A percentile compares a stretch with the other conserved stretches of the same genome.
phyloP scores from a whole-genome alignment of 2,888 invertebrate genomes.

The Leptinotarsa peninsularis region DNA sequence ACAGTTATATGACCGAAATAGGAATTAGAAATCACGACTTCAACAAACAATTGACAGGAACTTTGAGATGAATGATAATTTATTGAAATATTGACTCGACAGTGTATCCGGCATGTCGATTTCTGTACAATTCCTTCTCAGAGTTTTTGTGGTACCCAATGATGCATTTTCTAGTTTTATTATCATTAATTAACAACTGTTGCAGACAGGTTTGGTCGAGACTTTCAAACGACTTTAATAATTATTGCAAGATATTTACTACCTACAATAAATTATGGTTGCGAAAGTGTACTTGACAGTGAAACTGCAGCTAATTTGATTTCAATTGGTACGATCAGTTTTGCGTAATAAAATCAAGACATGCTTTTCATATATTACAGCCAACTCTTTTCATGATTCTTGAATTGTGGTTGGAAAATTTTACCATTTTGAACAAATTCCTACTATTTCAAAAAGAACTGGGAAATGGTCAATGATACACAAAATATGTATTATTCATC shows the following conservation, averaged over 20 bases:
- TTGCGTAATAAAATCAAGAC: not conserved
- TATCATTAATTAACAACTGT: not conserved
- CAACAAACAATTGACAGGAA: too few species aligned
- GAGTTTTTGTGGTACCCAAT: too few species aligned
- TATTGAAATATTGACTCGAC: not conserved
- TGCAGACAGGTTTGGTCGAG: not conserved
- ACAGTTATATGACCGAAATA: too few species aligned
- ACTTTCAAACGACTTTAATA: slow-evolving; percentile 1
- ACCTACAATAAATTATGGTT: slow-evolving; percentile 2
- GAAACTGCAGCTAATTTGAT: slow-evolving; percentile 15
- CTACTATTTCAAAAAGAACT: too few species aligned
- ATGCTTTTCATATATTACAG: not conserved
- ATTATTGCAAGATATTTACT: not conserved
- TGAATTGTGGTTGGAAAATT: not conserved
- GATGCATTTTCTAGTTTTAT: not conserved
- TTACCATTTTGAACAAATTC: too few species aligned
- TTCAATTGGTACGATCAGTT: slow-evolving; percentile 6
- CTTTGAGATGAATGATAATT: too few species aligned
- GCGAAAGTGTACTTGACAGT: slow-evolving; percentile 21
- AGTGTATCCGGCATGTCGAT: too few species aligned
- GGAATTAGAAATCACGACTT: too few species aligned
- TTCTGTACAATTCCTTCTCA: too few species aligned
- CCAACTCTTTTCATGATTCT: not conserved
- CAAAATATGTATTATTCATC: too few species aligned
- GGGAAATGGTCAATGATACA: too few species aligned